Evolutionary conservation across 2,888 invertebrate genomes (phyloP), one percentile per base, ranked within the genome.

Genomic region (Drosophila infuscata): DNA sequence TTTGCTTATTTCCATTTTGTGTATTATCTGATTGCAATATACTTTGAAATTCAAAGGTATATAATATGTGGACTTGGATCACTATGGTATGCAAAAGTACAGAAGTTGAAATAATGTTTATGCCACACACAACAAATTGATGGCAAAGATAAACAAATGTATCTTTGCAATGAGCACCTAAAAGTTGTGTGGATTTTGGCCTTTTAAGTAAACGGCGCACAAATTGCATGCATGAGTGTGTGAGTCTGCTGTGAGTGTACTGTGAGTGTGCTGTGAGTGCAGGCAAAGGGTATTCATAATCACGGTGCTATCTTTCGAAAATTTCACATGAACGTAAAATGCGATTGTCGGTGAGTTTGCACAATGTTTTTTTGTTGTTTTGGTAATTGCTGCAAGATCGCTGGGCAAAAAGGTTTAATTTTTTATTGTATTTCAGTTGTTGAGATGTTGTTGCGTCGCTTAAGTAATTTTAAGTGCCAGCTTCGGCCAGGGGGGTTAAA

Each of bases 261-360:
- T 25, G 20, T 25, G 20, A 25, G 20, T 25, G 20, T 25, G 20
- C 20, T 25, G 20, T 25, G 20, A 67, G 66, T 83, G 51, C 56
- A 76, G 41, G 41, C 33, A 48, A 33, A 65, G 58, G 62, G 69
- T 69, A 64, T 54, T 73, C 68, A 17, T 30, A 49, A 41, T 49
- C 36, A n/a, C 35, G 32, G 32, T 7, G 25, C 41, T 70, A 56
- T 61, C 48, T 60, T 20, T 38, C 17, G 7, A 59, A 65, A 68
- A 88, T 82, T 88, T 88, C 83, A 89, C 63, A 74, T 79, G 69
- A 59, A 82, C 66, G 69, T 84, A 60, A 67, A 72, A 61, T 56
- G 60, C 69, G 58, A 43, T 63, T 63, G 43, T 64, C 64, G 65
- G 57, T 70, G 53, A 36, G 48, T 76, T 77, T 76, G 61, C 78